These are phyloP conservation scores for Aspidapion aeneum DNA, from an alignment of 2,888 invertebrate species.

Conservation along the genomic window DNA sequence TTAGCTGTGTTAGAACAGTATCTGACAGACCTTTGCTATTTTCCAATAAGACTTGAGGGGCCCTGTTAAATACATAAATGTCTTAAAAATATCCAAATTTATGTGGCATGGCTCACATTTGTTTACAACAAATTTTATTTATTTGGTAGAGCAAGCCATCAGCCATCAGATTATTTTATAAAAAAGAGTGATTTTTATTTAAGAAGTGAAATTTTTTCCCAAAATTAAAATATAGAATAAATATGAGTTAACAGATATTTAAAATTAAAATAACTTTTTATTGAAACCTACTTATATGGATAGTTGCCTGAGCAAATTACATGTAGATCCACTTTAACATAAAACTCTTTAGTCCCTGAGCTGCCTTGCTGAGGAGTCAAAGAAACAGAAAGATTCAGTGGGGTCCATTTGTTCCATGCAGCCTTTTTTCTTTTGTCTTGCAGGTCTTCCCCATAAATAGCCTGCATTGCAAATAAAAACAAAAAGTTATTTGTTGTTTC, in stretches of 20 bases:
- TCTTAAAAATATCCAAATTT: too few relatives aligned
- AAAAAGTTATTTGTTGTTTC: slow-evolving; percentile 4
- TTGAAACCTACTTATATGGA: slow-evolving; percentile 79
- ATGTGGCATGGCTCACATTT: too few relatives aligned
- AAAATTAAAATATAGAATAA: too few relatives aligned
- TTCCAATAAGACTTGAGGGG: slow-evolving; percentile 64
- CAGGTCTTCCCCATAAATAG: slow-evolving; percentile 72
- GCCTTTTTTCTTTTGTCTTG: slow-evolving; percentile 59
- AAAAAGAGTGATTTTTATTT: too few relatives aligned
- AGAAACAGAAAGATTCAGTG: slow-evolving; percentile 69
- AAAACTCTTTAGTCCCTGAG: slow-evolving; percentile 57
- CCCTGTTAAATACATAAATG: neutral
- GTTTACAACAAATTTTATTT: too few relatives aligned
- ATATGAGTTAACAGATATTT: too few relatives aligned
- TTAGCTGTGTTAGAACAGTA: slow-evolving; percentile 59
- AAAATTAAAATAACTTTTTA: too few relatives aligned
- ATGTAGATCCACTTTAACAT: slow-evolving; percentile 72
- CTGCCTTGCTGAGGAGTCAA: slow-evolving; percentile 76
- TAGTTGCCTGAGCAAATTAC: slow-evolving; percentile 73
- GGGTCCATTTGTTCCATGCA: slow-evolving; percentile 65
- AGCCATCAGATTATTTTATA: too few relatives aligned
- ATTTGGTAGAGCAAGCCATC: too few relatives aligned
- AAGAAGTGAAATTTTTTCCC: too few relatives aligned
- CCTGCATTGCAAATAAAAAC: too few relatives aligned
- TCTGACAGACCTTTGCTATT: slow-evolving; percentile 79